Percentiles rank a stretch among this genome's conserved stretches.
These are phyloP conservation scores for Atethmia centrago DNA, from an alignment of 2,888 invertebrate genomes.

Conservation along the genomic window DNA sequence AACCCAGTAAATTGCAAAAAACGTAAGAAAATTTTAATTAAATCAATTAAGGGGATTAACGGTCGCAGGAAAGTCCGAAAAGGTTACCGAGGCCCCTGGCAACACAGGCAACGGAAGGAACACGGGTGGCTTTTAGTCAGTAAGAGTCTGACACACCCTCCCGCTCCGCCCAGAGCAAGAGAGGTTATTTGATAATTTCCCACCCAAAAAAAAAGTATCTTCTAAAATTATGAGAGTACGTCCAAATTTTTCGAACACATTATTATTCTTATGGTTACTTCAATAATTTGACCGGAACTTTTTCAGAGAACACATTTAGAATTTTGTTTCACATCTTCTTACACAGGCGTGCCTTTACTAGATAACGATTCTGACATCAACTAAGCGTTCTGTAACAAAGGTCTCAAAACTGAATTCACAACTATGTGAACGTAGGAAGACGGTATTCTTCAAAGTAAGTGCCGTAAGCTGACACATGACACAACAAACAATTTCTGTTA, in stretches of 20 bases:
- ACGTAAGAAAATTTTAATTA: no score
- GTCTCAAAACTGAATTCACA: background rate
- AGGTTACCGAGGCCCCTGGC: no score
- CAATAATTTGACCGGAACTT: background rate
- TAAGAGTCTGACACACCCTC: no score
- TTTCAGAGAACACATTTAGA: background rate
- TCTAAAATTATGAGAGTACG: background rate
- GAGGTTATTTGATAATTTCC: no score
- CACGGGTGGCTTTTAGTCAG: no score
- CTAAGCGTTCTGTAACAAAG: slow-evolving; percentile 11
- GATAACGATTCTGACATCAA: background rate
- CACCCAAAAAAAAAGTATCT: no score
- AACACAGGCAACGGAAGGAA: no score
- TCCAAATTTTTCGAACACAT: background rate
- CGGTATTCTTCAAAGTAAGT: slow-evolving; percentile 29
- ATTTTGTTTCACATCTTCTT: background rate
- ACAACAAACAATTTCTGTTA: slow-evolving; percentile 13
- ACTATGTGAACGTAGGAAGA: background rate
- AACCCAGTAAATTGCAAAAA: no score
- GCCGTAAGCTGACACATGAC: slow-evolving; percentile 28
- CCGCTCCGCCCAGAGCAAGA: no score
- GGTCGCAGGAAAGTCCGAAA: no score
- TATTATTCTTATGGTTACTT: background rate
- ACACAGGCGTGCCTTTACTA: background rate
- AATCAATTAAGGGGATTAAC: no score